These are phyloP conservation scores for Mellilla xanthometata DNA, from an alignment of 2,888 invertebrate species.

Conservation along the genomic window DNA sequence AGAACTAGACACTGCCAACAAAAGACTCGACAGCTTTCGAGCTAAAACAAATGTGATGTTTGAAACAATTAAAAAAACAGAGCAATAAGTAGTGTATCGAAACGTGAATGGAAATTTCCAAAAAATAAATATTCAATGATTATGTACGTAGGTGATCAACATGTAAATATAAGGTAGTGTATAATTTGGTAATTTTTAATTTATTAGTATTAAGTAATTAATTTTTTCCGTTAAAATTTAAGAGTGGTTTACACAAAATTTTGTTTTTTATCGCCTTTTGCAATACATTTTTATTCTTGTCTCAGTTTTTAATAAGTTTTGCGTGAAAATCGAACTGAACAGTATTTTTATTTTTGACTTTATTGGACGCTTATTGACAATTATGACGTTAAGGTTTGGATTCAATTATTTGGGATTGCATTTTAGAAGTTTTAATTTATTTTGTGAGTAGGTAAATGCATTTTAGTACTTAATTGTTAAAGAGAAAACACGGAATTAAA, in stretches of 20 bases:
- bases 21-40: neutral
- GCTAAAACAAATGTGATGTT: neutral
- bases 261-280: no score
- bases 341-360: slow-evolving; percentile 58
- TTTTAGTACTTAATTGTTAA: no score
- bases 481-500: no score
- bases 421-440: no score
- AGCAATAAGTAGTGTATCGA: slow-evolving; percentile 45
- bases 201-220: slow-evolving; percentile 38
- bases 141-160: slow-evolving; percentile 44
- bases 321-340: slow-evolving; percentile 43
- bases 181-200: slow-evolving; percentile 55
- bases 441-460: no score
- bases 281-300: no score
- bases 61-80: slow-evolving; percentile 15
- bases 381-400: slow-evolving; percentile 20
- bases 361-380: slow-evolving; percentile 28
- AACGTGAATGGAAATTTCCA: slow-evolving; percentile 42
- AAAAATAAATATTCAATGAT: slow-evolving; percentile 38
- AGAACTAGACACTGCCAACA: neutral
- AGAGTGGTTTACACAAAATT: no score
- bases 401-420: no score
- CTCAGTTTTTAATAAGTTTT: no score
- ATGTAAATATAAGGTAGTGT: slow-evolving; percentile 67
- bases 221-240: slow-evolving; percentile 24